Evolutionary conservation across 1,140 invertebrate genomes (phyloP).

Genomic region (Phocides pigmalion): DNA sequence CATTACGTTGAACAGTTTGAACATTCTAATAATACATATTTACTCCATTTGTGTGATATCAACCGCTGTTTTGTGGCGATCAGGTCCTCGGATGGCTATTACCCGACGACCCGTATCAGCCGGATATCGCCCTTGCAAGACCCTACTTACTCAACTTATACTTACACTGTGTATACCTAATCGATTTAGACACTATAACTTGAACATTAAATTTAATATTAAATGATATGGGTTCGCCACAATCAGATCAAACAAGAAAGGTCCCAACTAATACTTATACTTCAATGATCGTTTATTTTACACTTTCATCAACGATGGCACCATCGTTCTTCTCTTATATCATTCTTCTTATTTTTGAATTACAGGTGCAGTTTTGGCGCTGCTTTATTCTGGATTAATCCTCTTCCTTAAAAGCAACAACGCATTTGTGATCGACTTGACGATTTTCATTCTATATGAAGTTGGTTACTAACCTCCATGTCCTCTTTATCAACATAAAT

Average conservation of each 20-base stretch:
- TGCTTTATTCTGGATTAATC: too few relatives aligned
- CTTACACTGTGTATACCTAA: neutral
- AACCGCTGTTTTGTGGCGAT: constrained; percentile 1
- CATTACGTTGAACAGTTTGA: neutral
- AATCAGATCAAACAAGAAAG: constrained; percentile 7
- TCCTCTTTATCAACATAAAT: too few relatives aligned
- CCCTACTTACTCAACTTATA: constrained; percentile 5
- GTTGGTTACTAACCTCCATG: too few relatives aligned
- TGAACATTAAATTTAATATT: constrained; percentile 1
- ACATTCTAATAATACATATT: neutral
- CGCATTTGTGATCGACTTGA: too few relatives aligned
- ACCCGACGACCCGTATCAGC: constrained; percentile 7
- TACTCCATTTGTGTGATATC: neutral
- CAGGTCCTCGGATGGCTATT: constrained; percentile 1
- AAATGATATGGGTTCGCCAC: constrained; percentile 8
- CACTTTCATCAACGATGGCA: too few relatives aligned
- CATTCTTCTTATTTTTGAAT: too few relatives aligned
- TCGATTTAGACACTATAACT: neutral
- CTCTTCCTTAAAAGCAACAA: too few relatives aligned
- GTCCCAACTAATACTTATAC: too few relatives aligned
- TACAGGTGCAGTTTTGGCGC: too few relatives aligned
- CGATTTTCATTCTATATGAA: too few relatives aligned
- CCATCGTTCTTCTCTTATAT: too few relatives aligned
- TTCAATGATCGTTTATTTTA: too few relatives aligned
- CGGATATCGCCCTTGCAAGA: constrained; percentile 2